Evolutionary conservation across 2,888 invertebrate genomes (phyloP).

Genomic region (Thumatha senex): DNA sequence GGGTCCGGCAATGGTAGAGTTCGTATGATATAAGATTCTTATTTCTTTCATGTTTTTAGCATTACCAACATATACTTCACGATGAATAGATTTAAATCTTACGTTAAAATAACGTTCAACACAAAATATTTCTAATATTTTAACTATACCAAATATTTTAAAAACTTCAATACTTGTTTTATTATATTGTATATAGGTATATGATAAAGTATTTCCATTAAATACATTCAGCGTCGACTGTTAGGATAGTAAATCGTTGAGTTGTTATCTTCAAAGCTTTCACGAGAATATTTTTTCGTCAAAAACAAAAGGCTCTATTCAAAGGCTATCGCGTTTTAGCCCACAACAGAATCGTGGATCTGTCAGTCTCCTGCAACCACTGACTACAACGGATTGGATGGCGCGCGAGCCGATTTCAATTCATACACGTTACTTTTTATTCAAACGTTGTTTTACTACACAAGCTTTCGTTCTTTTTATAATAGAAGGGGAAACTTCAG

Average conservation of each 20-base stretch:
- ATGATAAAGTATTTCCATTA: conserved; percentile 1
- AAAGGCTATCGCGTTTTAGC: conserved; percentile 64
- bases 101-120: no score
- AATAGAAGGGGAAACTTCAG: conserved; percentile 22
- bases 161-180: no score
- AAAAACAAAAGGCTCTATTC: conserved; percentile 63
- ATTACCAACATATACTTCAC: no score
- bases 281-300: conserved; percentile 48
- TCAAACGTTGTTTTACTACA: conserved; percentile 36
- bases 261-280: conserved; percentile 48
- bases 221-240: conserved; percentile 11
- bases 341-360: conserved; percentile 64
- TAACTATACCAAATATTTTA: no score
- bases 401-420: conserved; percentile 39
- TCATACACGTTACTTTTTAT: conserved; percentile 46
- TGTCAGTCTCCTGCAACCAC: conserved; percentile 69
- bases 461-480: conserved; percentile 28
- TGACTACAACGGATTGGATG: conserved; percentile 59
- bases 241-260: conserved; percentile 37
- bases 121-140: no score
- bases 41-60: no score
- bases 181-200: no score
- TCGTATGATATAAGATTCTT: no score
- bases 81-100: no score
- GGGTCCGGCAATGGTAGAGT: no score